These are phyloP conservation scores for Nebria ingens DNA, from an alignment of 1,140 invertebrate species.

Conservation along the genomic window DNA sequence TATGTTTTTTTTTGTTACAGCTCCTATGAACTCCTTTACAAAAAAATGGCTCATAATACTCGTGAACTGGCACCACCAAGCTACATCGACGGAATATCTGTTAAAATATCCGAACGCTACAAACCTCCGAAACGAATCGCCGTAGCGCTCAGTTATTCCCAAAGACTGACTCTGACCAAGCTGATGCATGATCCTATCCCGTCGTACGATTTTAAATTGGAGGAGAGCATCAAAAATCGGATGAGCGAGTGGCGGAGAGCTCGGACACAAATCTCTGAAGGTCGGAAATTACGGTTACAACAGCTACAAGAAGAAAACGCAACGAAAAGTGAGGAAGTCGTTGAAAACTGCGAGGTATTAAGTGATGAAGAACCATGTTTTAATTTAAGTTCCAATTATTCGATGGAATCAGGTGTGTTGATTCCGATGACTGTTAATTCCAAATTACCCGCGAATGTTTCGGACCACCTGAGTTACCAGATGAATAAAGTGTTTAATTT, in stretches of 20 bases:
- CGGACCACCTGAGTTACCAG: neutral
- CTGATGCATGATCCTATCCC: constrained; percentile 37
- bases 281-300: constrained; percentile 45
- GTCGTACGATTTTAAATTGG: constrained; percentile 61
- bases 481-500: constrained; percentile 25
- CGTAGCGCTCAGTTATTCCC: constrained; percentile 52
- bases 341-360: constrained; percentile 32
- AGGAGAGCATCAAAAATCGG: constrained; percentile 56
- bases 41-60: neutral
- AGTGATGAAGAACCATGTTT: constrained; percentile 36
- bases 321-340: constrained; percentile 40
- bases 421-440: constrained; percentile 27
- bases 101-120: constrained; percentile 78
- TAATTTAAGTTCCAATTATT: constrained; percentile 28
- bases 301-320: constrained; percentile 26
- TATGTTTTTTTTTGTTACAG: neutral
- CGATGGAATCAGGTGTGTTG: constrained; percentile 19
- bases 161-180: constrained; percentile 45
- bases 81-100: constrained; percentile 71
- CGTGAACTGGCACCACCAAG: constrained; percentile 15
- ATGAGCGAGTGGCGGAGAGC: constrained; percentile 55
- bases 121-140: constrained; percentile 64
- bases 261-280: constrained; percentile 46
- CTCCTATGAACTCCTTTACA: too few species aligned
- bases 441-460: constrained; percentile 43